phyloP scores from a whole-genome alignment of 2,113 vertebrate species.

The Urocynchramus pylzowi region DNA sequence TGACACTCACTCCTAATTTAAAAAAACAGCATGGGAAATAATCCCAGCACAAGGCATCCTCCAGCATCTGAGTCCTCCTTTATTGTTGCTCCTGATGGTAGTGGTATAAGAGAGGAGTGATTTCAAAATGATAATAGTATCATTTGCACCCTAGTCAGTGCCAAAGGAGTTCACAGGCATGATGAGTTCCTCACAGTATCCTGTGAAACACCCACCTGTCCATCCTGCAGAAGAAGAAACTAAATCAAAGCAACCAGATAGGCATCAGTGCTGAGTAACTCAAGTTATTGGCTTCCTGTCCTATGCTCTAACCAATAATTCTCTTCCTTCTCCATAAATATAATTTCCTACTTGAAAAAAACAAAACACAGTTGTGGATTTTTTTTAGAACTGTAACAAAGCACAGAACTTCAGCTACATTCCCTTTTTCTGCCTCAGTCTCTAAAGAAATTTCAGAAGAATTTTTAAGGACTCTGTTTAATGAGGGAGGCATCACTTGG shows the following conservation, averaged over 20 bases:
- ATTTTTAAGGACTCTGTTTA: constrained; percentile 39
- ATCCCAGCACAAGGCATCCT: background rate
- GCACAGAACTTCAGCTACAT: background rate
- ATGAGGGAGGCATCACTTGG: constrained; percentile 42
- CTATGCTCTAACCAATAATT: background rate
- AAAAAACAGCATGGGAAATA: background rate
- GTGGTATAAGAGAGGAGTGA: background rate
- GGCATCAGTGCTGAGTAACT: background rate
- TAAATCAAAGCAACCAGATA: background rate
- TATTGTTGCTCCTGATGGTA: background rate
- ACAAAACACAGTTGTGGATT: background rate
- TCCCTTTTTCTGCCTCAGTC: background rate
- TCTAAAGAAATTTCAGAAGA: background rate
- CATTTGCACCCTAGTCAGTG: background rate
- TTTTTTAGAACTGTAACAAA: background rate
- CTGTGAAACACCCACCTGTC: background rate
- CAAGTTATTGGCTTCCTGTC: background rate
- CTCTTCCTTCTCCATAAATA: background rate
- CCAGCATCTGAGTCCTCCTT: background rate
- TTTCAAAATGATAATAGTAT: background rate
- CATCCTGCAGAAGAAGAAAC: background rate
- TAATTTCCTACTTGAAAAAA: background rate
- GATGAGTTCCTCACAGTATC: background rate
- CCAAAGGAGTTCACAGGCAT: background rate
- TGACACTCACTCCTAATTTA: background rate